These are phyloP conservation scores for Drosophila anomelani DNA, from an alignment of 2,888 invertebrate genomes.

Conservation along the genomic window DNA sequence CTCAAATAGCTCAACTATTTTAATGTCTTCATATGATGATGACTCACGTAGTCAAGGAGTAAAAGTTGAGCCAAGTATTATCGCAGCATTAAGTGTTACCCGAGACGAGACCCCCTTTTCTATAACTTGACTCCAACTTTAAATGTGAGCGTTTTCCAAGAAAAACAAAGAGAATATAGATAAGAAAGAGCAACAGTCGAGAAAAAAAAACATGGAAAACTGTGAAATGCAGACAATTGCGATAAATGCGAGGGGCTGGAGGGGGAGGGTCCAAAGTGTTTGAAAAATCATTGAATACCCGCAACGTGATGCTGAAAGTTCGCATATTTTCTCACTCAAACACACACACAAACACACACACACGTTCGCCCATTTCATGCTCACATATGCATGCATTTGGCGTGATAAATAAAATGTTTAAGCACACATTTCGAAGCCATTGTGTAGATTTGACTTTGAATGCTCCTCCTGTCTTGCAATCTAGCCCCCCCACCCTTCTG, in stretches of 20 bases:
- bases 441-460: slow-evolving; percentile 78
- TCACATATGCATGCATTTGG: slow-evolving; percentile 66
- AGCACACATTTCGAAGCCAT: slow-evolving; percentile 74
- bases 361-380: slow-evolving; percentile 47
- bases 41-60: slow-evolving; percentile 28
- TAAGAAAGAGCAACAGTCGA: slow-evolving; percentile 24
- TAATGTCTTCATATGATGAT: slow-evolving; percentile 28
- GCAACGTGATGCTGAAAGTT: slow-evolving; percentile 67
- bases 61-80: slow-evolving; percentile 41
- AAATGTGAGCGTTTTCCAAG: slow-evolving; percentile 23
- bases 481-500: background rate
- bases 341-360: slow-evolving; percentile 29
- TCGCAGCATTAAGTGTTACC: slow-evolving; percentile 35
- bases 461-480: slow-evolving; percentile 22
- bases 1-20: slow-evolving; percentile 1
- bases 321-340: slow-evolving; percentile 37
- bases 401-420: slow-evolving; percentile 80
- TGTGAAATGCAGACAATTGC: slow-evolving; percentile 74
- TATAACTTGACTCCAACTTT: slow-evolving; percentile 16
- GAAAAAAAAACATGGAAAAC: slow-evolving; percentile 27
- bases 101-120: slow-evolving; percentile 2
- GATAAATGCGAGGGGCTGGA: slow-evolving; percentile 59
- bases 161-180: slow-evolving; percentile 36
- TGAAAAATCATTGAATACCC: slow-evolving; percentile 75
- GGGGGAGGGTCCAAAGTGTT: slow-evolving; percentile 26